These are phyloP conservation scores for Lapara coniferarum DNA, from an alignment of 2,888 invertebrate species.

Conservation along the genomic window DNA sequence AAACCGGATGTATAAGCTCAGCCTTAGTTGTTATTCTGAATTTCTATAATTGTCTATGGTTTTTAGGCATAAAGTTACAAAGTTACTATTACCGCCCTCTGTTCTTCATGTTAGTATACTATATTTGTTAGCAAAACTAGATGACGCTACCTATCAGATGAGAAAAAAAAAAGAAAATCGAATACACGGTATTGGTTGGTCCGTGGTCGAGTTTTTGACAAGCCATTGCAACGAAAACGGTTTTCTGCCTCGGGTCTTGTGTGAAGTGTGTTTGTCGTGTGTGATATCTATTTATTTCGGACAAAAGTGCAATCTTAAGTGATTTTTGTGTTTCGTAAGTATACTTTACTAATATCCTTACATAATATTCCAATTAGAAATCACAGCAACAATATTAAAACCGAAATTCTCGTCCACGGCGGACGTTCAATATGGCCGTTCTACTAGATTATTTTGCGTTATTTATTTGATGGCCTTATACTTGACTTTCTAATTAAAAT, in stretches of 20 bases:
- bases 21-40: too few relatives aligned
- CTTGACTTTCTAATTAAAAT: constrained; percentile 16
- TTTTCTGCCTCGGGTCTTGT: constrained; percentile 81
- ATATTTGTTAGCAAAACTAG: constrained; percentile 40
- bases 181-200: constrained; percentile 47
- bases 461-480: constrained; percentile 16
- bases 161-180: constrained; percentile 63
- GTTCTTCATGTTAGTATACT: background rate
- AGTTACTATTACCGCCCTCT: background rate
- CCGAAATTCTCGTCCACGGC: constrained; percentile 49
- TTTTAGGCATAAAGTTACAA: background rate
- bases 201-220: constrained; percentile 49
- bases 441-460: constrained; percentile 39
- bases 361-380: constrained; percentile 30
- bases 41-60: background rate
- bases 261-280: constrained; percentile 75
- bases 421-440: constrained; percentile 82
- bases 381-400: constrained; percentile 31
- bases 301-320: constrained; percentile 66
- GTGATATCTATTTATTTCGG: constrained; percentile 63
- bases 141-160: constrained; percentile 53
- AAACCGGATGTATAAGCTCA: too few relatives aligned
- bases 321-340: constrained; percentile 76
- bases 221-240: constrained; percentile 75
- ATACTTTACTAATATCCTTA: constrained; percentile 36